phyloP scores from a whole-genome alignment of 2,797 vertebrate genomes.

The Urophycis tenuis region DNA sequence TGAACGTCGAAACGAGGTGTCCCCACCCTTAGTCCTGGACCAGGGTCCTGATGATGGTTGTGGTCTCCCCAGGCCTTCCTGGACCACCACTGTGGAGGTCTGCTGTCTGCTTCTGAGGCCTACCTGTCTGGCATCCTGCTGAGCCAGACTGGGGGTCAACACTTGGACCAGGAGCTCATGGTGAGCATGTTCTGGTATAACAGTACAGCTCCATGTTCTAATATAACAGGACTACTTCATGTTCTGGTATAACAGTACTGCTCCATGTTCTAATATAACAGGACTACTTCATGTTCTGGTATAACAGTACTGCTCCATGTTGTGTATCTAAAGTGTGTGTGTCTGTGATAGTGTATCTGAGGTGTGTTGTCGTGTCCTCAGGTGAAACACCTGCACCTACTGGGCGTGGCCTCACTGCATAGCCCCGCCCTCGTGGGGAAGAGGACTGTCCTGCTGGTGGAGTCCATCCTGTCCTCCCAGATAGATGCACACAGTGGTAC shows the following conservation, averaged over 20 bases:
- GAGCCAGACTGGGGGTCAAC: conserved; percentile 65
- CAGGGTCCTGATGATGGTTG: not conserved
- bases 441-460: conserved; percentile 78
- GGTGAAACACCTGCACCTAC: conserved; percentile 86
- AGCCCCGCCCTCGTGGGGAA: conserved; percentile 81
- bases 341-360: too few relatives aligned
- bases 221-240: not conserved
- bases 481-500: conserved; percentile 23
- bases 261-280: not conserved
- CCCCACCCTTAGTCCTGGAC: too few relatives aligned
- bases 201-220: not conserved
- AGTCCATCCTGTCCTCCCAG: conserved; percentile 80
- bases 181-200: conserved; percentile 57
- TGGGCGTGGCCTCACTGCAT: conserved; percentile 83
- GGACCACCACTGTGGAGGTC: conserved; percentile 74
- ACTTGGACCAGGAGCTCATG: conserved; percentile 78
- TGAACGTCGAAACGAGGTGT: too few relatives aligned
- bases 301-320: not conserved
- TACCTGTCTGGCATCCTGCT: conserved; percentile 77
- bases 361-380: conserved; percentile 41
- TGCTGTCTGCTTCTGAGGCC: conserved; percentile 76
- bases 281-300: not conserved
- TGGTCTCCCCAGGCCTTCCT: conserved; percentile 71
- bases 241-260: too few relatives aligned
- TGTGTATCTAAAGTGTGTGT: not conserved